A percentile compares a stretch with the other conserved stretches of the same genome.
Evolutionary conservation across 2,113 vertebrate species (phyloP).

Genomic region (Clinocottus analis): DNA sequence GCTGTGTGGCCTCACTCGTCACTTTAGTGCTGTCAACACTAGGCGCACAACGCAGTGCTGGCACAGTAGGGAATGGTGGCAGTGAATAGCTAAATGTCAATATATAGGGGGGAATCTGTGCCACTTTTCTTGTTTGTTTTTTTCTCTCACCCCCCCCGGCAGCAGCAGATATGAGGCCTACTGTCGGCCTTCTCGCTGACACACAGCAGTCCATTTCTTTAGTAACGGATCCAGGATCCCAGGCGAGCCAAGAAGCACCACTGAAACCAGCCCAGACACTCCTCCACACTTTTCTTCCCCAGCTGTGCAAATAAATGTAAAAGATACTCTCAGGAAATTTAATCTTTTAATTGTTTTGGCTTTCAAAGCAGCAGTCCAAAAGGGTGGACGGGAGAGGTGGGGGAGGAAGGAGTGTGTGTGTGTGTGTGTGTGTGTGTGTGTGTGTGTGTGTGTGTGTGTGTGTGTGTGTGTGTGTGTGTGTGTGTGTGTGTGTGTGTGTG

Average conservation of each 20-base stretch:
- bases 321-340: constrained; percentile 59
- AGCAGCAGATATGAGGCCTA: constrained; percentile 27
- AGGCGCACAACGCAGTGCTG: constrained; percentile 23
- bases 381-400: background rate
- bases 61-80: constrained; percentile 14
- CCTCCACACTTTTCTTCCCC: constrained; percentile 41
- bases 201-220: constrained; percentile 50
- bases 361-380: constrained; percentile 23
- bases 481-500: no score
- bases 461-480: no score
- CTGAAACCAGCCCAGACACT: constrained; percentile 39
- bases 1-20: constrained; percentile 17
- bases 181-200: constrained; percentile 27
- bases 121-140: no score
- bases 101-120: constrained; percentile 1
- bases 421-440: no score
- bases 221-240: constrained; percentile 42
- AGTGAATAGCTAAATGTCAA: constrained; percentile 32
- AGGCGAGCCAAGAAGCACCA: constrained; percentile 52
- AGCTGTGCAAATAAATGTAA: constrained; percentile 76
- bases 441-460: no score
- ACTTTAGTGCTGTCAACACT: constrained; percentile 23
- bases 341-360: constrained; percentile 76
- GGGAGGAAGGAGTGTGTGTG: no score
- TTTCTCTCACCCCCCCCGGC: no score